Evolutionary conservation across 1,140 invertebrate species (phyloP).

Genomic region (Lepidotrigona ventralis): DNA sequence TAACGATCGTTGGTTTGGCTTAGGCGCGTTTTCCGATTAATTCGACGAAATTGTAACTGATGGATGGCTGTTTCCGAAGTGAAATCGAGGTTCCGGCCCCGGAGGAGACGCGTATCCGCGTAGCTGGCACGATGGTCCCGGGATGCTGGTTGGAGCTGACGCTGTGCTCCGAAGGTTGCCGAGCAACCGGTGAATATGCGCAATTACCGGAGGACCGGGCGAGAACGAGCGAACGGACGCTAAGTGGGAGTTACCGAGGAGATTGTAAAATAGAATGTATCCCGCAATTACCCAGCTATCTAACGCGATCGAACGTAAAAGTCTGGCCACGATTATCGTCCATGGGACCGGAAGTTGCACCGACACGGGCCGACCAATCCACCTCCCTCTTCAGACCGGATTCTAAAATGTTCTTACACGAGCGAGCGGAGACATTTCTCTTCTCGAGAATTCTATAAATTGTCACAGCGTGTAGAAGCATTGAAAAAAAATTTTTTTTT

Average conservation of each 20-base stretch:
- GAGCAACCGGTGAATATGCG: constrained; percentile 50
- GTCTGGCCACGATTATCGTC: background rate
- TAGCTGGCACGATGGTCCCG: constrained; percentile 18
- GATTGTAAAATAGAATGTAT: constrained; percentile 48
- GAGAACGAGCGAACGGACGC: constrained; percentile 37
- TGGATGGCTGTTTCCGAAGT: background rate
- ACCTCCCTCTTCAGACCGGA: too few relatives aligned
- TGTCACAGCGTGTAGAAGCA: too few relatives aligned
- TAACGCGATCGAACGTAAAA: constrained; percentile 36
- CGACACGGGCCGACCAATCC: background rate
- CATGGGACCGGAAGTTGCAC: background rate
- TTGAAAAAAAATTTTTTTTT: too few relatives aligned
- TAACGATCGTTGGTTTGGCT: too few relatives aligned
- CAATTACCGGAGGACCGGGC: constrained; percentile 41
- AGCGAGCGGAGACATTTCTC: too few relatives aligned
- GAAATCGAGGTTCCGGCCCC: background rate
- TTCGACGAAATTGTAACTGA: background rate
- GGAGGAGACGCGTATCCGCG: background rate
- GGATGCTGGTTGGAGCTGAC: constrained; percentile 22
- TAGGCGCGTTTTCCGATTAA: background rate
- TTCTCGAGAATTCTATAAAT: too few relatives aligned
- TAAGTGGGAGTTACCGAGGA: constrained; percentile 37
- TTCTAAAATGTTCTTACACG: too few relatives aligned
- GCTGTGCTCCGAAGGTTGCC: constrained; percentile 35
- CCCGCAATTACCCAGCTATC: constrained; percentile 42